Conservation (phyloP, 2,888 invertebrate species). For the Kryphioiulus occultus region DNA sequence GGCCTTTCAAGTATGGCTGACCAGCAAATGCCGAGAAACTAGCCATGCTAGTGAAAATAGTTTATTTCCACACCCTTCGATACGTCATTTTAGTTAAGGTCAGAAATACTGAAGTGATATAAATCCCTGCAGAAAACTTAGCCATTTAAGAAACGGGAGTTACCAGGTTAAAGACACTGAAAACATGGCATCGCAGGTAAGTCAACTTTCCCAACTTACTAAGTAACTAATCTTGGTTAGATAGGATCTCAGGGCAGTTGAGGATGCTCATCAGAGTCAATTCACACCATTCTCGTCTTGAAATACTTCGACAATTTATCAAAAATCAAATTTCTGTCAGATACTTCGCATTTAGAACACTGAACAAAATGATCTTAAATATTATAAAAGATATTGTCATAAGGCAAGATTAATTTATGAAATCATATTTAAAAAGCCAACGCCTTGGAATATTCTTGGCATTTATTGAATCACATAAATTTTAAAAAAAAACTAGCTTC, state of each 20-base stretch:
- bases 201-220: not conserved
- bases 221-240: not conserved
- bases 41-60: slow-evolving; percentile 12
- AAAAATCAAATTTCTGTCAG: not conserved
- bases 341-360: too few relatives aligned
- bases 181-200: slow-evolving; percentile 30
- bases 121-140: not conserved
- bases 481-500: too few relatives aligned
- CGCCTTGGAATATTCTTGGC: too few relatives aligned
- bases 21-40: not conserved
- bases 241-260: not conserved
- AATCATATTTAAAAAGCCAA: too few relatives aligned
- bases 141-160: slow-evolving; percentile 13
- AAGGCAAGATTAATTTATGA: too few relatives aligned
- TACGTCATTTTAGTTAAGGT: slow-evolving; percentile 29
- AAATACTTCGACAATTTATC: not conserved
- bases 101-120: not conserved
- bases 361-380: too few relatives aligned
- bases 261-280: not conserved
- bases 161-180: slow-evolving; percentile 27
- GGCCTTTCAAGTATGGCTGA: not conserved
- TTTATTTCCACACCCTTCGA: slow-evolving; percentile 21
- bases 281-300: not conserved
- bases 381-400: too few relatives aligned
- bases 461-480: too few relatives aligned